Percentiles rank a stretch among this genome's conserved stretches.
Evolutionary conservation across 1,140 invertebrate genomes (phyloP).

Genomic region (Drosophila ercepeae): DNA sequence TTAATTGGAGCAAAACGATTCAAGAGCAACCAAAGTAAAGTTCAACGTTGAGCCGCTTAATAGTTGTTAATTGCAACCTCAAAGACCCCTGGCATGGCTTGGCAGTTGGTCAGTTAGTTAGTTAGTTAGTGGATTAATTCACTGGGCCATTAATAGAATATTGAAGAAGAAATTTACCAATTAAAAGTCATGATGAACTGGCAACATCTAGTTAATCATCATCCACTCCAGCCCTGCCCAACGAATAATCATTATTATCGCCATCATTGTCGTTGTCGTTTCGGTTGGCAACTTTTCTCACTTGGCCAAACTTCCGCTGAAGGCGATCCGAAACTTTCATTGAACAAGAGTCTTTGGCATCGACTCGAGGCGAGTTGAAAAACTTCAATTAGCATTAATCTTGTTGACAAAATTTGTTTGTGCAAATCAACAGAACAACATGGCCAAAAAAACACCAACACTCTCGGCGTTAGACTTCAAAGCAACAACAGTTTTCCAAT

Average conservation of each 20-base stretch:
- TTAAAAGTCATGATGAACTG: slow-evolving; percentile 51
- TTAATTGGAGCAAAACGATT: slow-evolving; percentile 38
- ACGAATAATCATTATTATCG: slow-evolving; percentile 10
- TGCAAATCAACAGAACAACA: slow-evolving; percentile 61
- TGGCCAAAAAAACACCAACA: slow-evolving; percentile 13
- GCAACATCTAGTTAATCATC: slow-evolving; percentile 36
- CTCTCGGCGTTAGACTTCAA: slow-evolving; percentile 26
- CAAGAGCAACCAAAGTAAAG: slow-evolving; percentile 36
- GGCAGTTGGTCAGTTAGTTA: slow-evolving; percentile 12
- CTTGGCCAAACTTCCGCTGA: slow-evolving; percentile 55
- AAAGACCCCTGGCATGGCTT: background rate
- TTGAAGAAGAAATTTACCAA: slow-evolving; percentile 38
- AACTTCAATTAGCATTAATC: slow-evolving; percentile 76
- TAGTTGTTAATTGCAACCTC: slow-evolving; percentile 40
- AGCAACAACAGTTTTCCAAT: slow-evolving; percentile 13
- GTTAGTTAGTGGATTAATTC: slow-evolving; percentile 14
- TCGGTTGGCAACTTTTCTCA: slow-evolving; percentile 55
- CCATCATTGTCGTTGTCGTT: slow-evolving; percentile 41
- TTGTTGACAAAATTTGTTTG: slow-evolving; percentile 64
- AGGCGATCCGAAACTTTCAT: slow-evolving; percentile 51
- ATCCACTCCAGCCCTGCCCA: slow-evolving; percentile 4
- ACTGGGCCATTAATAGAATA: slow-evolving; percentile 38
- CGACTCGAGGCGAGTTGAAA: slow-evolving; percentile 47
- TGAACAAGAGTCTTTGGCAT: slow-evolving; percentile 59
- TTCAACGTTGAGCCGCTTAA: slow-evolving; percentile 47